Conservation (phyloP, 2,888 invertebrate species). For the Acanthosepion esculentum region DNA sequence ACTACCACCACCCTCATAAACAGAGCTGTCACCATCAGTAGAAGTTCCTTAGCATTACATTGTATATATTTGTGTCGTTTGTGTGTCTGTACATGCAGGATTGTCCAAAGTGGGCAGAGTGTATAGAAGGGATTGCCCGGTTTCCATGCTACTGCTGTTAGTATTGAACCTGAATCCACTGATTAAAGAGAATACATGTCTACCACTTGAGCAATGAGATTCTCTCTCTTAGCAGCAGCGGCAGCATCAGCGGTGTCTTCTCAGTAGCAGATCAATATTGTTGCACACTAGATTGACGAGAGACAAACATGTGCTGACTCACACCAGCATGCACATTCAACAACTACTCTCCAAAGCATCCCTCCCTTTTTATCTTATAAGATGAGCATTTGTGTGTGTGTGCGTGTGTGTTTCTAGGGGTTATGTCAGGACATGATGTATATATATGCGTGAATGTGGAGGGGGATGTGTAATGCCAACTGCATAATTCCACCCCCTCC, state of each 20-base stretch:
- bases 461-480: background rate
- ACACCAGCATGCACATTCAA: background rate
- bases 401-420: background rate
- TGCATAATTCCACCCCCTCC: background rate
- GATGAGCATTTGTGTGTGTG: background rate
- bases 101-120: background rate
- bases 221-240: background rate
- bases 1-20: background rate
- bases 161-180: background rate
- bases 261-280: background rate
- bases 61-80: background rate
- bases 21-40: background rate
- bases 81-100: background rate
- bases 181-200: background rate
- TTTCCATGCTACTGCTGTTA: background rate
- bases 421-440: background rate
- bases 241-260: background rate
- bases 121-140: background rate
- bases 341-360: background rate
- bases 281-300: background rate
- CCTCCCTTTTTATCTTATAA: background rate
- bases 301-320: background rate
- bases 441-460: background rate
- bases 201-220: background rate
- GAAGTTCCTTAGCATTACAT: background rate